Conservation (phyloP, 2,113 vertebrate species). For the Podarcis raffonei region DNA sequence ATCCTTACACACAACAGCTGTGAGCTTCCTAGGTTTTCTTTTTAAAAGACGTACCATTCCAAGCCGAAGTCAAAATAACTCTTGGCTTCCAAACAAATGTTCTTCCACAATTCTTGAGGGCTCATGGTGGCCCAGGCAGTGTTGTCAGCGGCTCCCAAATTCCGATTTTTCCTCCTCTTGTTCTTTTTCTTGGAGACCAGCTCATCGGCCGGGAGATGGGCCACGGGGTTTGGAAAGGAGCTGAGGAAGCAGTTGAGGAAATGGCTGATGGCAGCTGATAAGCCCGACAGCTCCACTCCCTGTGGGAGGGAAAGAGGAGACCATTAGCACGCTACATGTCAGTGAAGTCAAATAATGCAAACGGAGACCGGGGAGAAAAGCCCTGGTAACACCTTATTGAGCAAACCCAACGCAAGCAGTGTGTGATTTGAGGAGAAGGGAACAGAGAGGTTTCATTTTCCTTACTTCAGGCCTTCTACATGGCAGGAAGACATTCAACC, state of each 20-base stretch:
- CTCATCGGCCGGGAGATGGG: conserved; percentile 93
- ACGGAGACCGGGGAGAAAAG: neutral
- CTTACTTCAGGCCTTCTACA: too few relatives aligned
- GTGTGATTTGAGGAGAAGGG: too few relatives aligned
- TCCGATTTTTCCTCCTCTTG: conserved; percentile 90
- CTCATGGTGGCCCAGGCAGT: conserved; percentile 94
- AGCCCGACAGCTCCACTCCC: conserved; percentile 94
- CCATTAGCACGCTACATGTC: fast-evolving
- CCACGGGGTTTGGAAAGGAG: conserved; percentile 93
- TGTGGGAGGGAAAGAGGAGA: conserved; percentile 51
- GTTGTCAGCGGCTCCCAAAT: conserved; percentile 90
- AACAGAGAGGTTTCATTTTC: too few relatives aligned
- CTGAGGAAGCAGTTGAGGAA: conserved; percentile 98
- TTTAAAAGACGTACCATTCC: conserved; percentile 80
- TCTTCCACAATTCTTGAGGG: conserved; percentile 94
- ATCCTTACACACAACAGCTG: neutral
- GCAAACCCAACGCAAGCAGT: too few relatives aligned
- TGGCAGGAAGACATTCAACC: too few relatives aligned
- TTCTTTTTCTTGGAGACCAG: conserved; percentile 94
- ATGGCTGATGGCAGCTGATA: conserved; percentile 96
- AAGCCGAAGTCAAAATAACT: conserved; percentile 90
- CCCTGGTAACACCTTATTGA: too few relatives aligned
- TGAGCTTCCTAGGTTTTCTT: neutral
- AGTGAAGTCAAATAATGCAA: neutral
- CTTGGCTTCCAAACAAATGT: conserved; percentile 88